phyloP scores from a whole-genome alignment of 2,113 vertebrate genomes.

The Callithrix jacchus region DNA sequence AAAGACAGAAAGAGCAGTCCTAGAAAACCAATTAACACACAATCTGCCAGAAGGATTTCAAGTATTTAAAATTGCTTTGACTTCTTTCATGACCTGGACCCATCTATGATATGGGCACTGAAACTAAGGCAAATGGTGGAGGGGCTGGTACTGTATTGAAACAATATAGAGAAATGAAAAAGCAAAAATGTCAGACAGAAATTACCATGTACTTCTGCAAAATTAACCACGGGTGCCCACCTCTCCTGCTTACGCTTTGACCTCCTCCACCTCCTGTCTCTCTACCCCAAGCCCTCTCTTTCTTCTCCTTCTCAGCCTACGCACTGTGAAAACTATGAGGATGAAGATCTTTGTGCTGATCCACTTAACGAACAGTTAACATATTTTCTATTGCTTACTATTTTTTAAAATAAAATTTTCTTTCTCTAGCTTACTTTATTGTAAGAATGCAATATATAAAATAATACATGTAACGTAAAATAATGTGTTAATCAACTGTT shows the following conservation, averaged over 20 bases:
- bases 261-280: background rate
- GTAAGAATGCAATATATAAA: background rate
- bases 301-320: background rate
- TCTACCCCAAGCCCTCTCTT: background rate
- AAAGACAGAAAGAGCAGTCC: background rate
- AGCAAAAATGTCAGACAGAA: background rate
- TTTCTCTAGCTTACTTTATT: background rate
- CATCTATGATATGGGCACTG: background rate
- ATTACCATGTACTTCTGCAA: background rate
- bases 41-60: background rate
- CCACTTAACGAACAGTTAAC: background rate
- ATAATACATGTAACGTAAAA: no score
- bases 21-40: background rate
- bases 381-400: background rate
- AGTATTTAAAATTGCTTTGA: background rate
- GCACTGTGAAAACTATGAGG: background rate
- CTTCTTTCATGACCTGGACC: background rate
- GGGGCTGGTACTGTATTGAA: background rate
- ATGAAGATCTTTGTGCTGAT: background rate
- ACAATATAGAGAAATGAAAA: background rate
- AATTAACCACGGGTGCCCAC: background rate
- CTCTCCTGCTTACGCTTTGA: background rate
- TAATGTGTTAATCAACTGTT: no score
- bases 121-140: background rate
- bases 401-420: background rate